These are phyloP conservation scores for Tromatobia lineatoria DNA, from an alignment of 2,888 invertebrate species.

Conservation along the genomic window DNA sequence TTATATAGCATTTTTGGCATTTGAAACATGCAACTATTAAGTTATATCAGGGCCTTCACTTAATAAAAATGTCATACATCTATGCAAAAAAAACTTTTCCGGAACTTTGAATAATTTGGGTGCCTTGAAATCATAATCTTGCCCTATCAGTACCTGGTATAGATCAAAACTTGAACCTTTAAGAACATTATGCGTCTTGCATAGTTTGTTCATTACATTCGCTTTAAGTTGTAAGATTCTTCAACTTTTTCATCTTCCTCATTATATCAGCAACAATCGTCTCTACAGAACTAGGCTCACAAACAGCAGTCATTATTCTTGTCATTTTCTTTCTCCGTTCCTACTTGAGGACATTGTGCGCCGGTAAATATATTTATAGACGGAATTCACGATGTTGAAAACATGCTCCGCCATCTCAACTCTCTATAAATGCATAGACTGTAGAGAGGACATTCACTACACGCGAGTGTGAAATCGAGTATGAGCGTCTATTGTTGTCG, in stretches of 20 bases:
- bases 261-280: conserved; percentile 11
- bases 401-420: conserved; percentile 22
- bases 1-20: too few species aligned
- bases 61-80: too few species aligned
- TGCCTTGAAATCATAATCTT: too few species aligned
- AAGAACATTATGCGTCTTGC: conserved; percentile 7
- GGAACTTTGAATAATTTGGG: too few species aligned
- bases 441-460: conserved; percentile 36
- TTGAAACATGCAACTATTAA: too few species aligned
- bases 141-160: too few species aligned
- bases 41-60: too few species aligned
- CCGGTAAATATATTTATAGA: conserved; percentile 59
- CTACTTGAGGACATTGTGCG: conserved; percentile 15
- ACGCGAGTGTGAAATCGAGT: conserved; percentile 50
- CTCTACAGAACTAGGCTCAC: not conserved
- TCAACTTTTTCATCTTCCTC: not conserved
- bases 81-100: too few species aligned
- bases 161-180: not conserved
- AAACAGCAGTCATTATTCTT: conserved; percentile 55
- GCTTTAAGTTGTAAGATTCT: not conserved
- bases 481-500: conserved; percentile 52
- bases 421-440: conserved; percentile 20
- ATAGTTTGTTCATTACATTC: conserved; percentile 28
- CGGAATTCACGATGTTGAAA: conserved; percentile 24
- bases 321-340: conserved; percentile 49